Percentiles rank a stretch among this genome's conserved stretches.
phyloP scores from a whole-genome alignment of 2,113 vertebrate genomes.

The Phocoena phocoena region DNA sequence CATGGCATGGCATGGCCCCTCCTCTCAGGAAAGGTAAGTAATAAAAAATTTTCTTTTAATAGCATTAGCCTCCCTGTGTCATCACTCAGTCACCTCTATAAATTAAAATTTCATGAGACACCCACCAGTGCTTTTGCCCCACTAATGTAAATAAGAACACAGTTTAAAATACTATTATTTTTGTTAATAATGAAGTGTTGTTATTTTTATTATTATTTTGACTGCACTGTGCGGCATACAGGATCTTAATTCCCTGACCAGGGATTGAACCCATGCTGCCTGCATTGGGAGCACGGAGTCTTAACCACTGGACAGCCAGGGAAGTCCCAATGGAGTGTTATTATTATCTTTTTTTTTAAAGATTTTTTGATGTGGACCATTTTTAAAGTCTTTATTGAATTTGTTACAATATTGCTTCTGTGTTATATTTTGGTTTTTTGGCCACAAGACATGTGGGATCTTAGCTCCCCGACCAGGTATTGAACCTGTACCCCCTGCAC shows the following conservation, averaged over 20 bases:
- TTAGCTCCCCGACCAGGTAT: too few species aligned
- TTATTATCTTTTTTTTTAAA: too few species aligned
- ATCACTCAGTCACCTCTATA: background rate
- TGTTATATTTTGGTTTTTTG: too few species aligned
- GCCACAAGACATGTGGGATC: too few species aligned
- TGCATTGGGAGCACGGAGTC: background rate
- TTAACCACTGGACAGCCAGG: background rate
- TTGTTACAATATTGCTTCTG: too few species aligned
- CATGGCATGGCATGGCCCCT: background rate
- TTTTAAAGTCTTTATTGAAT: too few species aligned
- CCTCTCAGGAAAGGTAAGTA: background rate
- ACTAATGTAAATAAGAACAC: background rate
- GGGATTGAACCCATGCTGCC: background rate
- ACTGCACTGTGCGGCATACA: background rate
- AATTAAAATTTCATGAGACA: background rate
- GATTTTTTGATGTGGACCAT: too few species aligned
- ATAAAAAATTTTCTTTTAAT: background rate
- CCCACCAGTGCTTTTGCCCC: background rate
- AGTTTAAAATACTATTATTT: background rate
- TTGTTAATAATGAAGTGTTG: background rate
- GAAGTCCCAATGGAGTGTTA: too few species aligned
- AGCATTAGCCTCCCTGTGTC: background rate
- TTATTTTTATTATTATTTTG: background rate
- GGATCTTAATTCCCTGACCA: background rate
- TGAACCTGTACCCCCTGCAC: too few species aligned